phyloP scores from a whole-genome alignment of 2,888 invertebrate genomes.

The Drosophila ochracea region DNA sequence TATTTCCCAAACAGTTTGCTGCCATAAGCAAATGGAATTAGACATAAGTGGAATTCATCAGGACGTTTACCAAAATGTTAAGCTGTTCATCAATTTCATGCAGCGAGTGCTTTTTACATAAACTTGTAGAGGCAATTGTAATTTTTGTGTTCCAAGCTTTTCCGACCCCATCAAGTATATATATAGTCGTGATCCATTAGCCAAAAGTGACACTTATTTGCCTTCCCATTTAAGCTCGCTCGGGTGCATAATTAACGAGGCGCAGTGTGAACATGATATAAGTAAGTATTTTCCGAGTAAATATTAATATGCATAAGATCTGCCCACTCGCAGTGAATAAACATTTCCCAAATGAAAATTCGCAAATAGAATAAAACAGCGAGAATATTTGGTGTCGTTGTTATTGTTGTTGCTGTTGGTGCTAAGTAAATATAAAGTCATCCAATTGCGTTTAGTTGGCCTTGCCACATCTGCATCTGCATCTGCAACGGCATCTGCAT shows the following conservation, averaged over 20 bases:
- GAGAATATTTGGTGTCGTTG: neutral
- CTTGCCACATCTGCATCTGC: conserved; percentile 8
- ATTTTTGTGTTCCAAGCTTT: neutral
- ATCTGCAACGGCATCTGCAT: conserved; percentile 5
- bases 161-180: neutral
- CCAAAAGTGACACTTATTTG: neutral
- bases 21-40: neutral
- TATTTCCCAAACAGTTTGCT: neutral
- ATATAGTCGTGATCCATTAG: neutral
- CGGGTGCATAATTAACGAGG: neutral
- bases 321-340: conserved; percentile 29
- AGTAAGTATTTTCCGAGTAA: conserved; percentile 19
- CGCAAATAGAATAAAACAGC: neutral
- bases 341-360: conserved; percentile 26
- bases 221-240: neutral
- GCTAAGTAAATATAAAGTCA: neutral
- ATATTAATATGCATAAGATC: conserved; percentile 32
- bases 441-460: neutral
- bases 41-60: neutral
- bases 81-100: neutral
- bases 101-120: neutral
- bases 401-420: neutral
- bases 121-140: neutral
- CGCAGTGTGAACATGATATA: conserved; percentile 23
- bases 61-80: neutral